Conservation (phyloP, 2,113 vertebrate species). For the Ranitomeya variabilis region DNA sequence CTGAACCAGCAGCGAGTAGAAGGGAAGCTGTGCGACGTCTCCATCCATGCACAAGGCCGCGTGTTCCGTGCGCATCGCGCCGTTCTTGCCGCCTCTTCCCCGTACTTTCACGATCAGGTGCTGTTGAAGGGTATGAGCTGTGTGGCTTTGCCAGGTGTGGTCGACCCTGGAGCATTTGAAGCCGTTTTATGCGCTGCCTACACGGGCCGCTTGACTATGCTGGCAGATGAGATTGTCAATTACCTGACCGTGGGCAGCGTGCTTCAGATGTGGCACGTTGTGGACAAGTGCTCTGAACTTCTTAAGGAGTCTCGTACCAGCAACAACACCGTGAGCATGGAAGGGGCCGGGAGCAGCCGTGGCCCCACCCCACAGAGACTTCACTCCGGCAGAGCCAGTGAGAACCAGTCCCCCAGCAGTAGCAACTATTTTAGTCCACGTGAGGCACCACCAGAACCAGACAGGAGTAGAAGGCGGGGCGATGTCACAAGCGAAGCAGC, state of each 20-base stretch:
- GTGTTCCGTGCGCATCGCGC: constrained; percentile 81
- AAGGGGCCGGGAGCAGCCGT: constrained; percentile 57
- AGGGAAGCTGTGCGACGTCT: constrained; percentile 81
- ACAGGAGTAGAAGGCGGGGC: constrained; percentile 69
- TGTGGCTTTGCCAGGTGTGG: constrained; percentile 84
- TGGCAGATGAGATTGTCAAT: constrained; percentile 87
- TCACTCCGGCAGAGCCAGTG: constrained; percentile 74
- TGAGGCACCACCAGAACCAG: constrained; percentile 64
- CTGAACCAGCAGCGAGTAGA: constrained; percentile 88
- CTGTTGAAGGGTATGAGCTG: constrained; percentile 89
- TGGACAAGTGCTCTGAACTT: constrained; percentile 93
- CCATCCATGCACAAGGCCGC: constrained; percentile 81
- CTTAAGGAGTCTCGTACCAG: constrained; percentile 73
- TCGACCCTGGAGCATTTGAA: constrained; percentile 90
- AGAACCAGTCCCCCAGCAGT: constrained; percentile 89
- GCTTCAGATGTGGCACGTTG: constrained; percentile 97
- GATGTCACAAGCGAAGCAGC: constrained; percentile 66
- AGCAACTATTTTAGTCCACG: constrained; percentile 89
- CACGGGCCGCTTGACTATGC: constrained; percentile 85
- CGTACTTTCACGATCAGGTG: constrained; percentile 88
- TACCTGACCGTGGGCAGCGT: constrained; percentile 92
- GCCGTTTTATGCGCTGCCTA: constrained; percentile 87
- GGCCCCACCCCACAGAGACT: constrained; percentile 62
- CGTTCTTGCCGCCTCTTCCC: constrained; percentile 80
- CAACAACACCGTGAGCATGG: constrained; percentile 44